Evolutionary conservation across 2,888 invertebrate species (phyloP), one percentile per base, ranked within the genome.

Genomic region (Orthosia gracilis): DNA sequence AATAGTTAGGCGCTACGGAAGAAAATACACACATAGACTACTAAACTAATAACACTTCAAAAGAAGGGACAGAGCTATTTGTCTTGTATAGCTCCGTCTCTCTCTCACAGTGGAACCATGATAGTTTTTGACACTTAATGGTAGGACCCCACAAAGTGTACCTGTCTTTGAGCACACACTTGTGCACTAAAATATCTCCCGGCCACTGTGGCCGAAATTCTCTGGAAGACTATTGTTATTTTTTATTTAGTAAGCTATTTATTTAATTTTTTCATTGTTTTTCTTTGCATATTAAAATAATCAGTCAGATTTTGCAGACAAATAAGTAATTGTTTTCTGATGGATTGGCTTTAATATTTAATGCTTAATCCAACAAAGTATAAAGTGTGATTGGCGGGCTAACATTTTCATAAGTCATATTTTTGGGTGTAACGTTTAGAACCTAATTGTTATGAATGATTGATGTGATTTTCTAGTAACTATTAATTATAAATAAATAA

Each of bases 271-370:
- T 52, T 9, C 52, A 49, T 52, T 61, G 12, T 59, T 59, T 59
- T 2, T n/a, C 9, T 40, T 55, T 47, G 23, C 31, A 49, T 76
- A 58, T 26, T 59, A 40, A 77, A 76, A 76, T 21, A 3, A 40
- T 52, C 47, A 0, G 13, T 55, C 4, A 52, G 2, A 0, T 50
- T 45, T 50, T 72, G 52, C 18, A 52, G 13, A 45, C 0, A 54
- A 26, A 59, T 15, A 45, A 45, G 26, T 26, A 11, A 26, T 1
- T 31, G 3, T 17, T 64, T 45, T 59, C 4, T 65, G 50, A 65
- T 72, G 55, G 50, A 77, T 49, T 62, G 31, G 0, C 15, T 47
- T 66, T 18, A 50, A 72, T 78, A 78, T 55, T 78, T 55, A 61
- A 76, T 61, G 50, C 76, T 68, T 18, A 62, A 62, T 68, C 17